Evolutionary conservation across 2,797 vertebrate species (phyloP), one percentile per base, ranked within the genome.

Genomic region (Erpetoichthys calabaricus): DNA sequence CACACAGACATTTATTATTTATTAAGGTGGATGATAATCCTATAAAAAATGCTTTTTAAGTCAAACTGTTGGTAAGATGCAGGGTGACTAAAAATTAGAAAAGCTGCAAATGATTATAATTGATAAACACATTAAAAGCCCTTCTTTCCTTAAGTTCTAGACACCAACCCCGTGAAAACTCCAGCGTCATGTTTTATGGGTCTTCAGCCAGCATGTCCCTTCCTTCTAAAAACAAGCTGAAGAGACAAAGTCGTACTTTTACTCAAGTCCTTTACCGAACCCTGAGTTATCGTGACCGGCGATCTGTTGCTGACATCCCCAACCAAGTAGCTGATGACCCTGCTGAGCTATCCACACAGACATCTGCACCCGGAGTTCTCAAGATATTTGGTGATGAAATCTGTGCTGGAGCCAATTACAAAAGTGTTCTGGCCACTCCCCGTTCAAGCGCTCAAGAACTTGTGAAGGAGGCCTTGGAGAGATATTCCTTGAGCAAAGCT

Each of bases 321-420:
- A 81, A 86, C 66, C 74, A 80, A 0, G 64, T 80, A 0, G 67
- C 75, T 0, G 93, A 98, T 0, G 92, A 97, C 71, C 92, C 93
- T 0, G 86, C 91, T 0, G 94, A 98, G 60, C 90, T 98, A 25
- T 98, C 94, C 69, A 96, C 90, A 0, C 92, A 95, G 75, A 88
- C 91, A 57, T 94, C 92, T 0, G 91, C 91, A 10, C 94, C 94
- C 0, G 94, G 94, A 0, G 84, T 98, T 56, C 81, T 98, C 60
- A 98, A 97, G 76, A 89, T 97, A 63, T 98, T 97, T 0, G 92
- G 94, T 1, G 91, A 91, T 56, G 91, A 91, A 64, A 92, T 98
- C 65, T 91, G 90, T 0, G 75, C 80, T 0, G 94, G 94, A 47
- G 87, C 92, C 62, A 94, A 98, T 81, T 97, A 98, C 75, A 98